Base-by-base conservation (phyloP, 1,140 invertebrate genomes). In the Carposina sasakii region DNA sequence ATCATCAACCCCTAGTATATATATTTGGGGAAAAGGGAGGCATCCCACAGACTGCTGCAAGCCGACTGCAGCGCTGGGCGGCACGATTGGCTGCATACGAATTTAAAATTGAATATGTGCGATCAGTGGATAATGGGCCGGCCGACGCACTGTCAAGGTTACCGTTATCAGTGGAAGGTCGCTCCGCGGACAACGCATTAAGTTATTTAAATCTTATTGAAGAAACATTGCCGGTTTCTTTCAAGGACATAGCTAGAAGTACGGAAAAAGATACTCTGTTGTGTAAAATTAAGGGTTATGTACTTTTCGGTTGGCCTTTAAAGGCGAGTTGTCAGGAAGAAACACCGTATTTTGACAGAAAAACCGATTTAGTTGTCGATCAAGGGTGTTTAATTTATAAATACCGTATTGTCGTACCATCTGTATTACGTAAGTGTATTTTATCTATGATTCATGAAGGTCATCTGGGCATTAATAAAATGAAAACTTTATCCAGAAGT, bases 401-500 rank as follows among this genome's bases (percentile, higher is more conserved):
- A 19, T 44, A 57, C 43, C 45, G 69, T 44, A 60, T 74, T n/a
- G 47, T 85, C 13, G 57, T 85, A 30, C 85, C 81, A 3, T 1
- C 22, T 19, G 49, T 20, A 19, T 47, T 74, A 10, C 58, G 49
- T 33, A 8, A 33, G 19, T 12, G 53, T 31, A 46, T 83, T 13
- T 51, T 86, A 16, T 24, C 63, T 26, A 44, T 69, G 26, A 53
- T 87, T 2, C 82, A 86, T 58, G 41, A 52, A 10, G 54, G 42
- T 30, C 82, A 86, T 52, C 46, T 61, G 6, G 79, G 79, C 6
- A 65, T 81, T 8, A 60, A 65, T 8, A 61, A 60, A 46, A 86
- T 83, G 70, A 87, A 87, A 51, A 37, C 15, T 19, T 33, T 82
- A n/a, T 84, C 81, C 12, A 24, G 72, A 10, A 56, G 37, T 24